Evolutionary conservation across 2,888 invertebrate genomes (phyloP).

Genomic region (Adelognathus sp.): DNA sequence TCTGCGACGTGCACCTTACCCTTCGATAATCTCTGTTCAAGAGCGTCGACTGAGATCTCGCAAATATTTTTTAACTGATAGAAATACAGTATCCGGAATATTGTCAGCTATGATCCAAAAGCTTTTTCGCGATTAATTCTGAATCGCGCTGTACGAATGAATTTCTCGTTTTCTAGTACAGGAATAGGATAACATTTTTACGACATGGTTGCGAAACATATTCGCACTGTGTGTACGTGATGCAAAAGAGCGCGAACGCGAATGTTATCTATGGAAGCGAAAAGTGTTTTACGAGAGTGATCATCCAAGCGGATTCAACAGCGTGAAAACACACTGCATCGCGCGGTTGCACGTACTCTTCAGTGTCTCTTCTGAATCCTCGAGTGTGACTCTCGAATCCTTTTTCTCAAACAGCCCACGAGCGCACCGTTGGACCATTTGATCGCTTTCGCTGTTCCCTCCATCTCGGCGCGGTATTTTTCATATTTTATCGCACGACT

Average conservation of each 20-base stretch:
- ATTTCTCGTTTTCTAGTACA: too few relatives aligned
- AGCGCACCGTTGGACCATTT: slow-evolving; percentile 29
- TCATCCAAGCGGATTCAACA: slow-evolving; percentile 50
- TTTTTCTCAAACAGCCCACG: neutral
- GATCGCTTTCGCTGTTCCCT: slow-evolving; percentile 34
- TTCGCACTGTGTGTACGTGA: neutral
- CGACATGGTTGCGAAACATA: too few relatives aligned
- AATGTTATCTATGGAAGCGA: slow-evolving; percentile 6
- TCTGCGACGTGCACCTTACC: too few relatives aligned
- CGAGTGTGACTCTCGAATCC: slow-evolving; percentile 20
- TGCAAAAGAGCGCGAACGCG: slow-evolving; percentile 7
- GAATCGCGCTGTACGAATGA: too few relatives aligned
- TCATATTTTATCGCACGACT: slow-evolving; percentile 1
- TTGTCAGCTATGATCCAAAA: too few relatives aligned
- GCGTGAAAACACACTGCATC: neutral
- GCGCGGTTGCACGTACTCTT: neutral
- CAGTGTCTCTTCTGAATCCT: slow-evolving; percentile 6
- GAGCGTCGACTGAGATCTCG: too few relatives aligned
- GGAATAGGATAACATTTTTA: too few relatives aligned
- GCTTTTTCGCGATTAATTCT: too few relatives aligned
- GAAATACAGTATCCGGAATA: too few relatives aligned
- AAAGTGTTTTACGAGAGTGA: slow-evolving; percentile 51
- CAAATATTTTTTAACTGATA: too few relatives aligned
- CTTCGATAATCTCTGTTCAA: too few relatives aligned
- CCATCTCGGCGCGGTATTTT: neutral